Evolutionary conservation across 92 coral and sea anemone species (phyloP), one percentile per base, ranked within the genome.

Genomic region (Galaxea fascicularis): DNA sequence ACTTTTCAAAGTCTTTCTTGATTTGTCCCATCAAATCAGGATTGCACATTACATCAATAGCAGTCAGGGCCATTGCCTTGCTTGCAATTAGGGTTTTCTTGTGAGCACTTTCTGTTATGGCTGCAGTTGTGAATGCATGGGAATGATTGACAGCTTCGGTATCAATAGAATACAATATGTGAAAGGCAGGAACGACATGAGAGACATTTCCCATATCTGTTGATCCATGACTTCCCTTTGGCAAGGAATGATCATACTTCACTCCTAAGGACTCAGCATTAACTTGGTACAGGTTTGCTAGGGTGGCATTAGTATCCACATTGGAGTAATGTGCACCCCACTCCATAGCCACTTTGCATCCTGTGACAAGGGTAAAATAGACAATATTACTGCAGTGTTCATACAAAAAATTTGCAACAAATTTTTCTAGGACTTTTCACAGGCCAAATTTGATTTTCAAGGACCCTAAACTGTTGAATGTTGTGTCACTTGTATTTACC

Each of bases 171-270:
- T 91, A 93, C 24, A 88, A 3, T 9, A 89, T 82, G 14, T 93
- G 97, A 14, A 83, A 88, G 9, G 94, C 85, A n/a, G 97, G 93
- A 8, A 91, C 64, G 8, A 82, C 54, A 15, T 93, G 77, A 6
- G 94, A 93, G 18, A 93, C 93, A 85, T 93, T 93, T 3, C 94
- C 97, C 97, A 93, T 93, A 44, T 93, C 97, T 60, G 97, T 93
- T 21, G 97, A 91, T 41, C 92, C 94, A 5, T 17, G n/a, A 56
- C 30, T 76, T 65, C 16, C 72, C 41, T 76, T 74, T n/a, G 47
- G 69, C 6, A 10, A 59, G 41, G 16, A 16, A 1, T 90, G 83
- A 26, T 45, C 65, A 49, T 71, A 81, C 39, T 78, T 57, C 30
- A 93, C 75, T 35, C 97, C 97, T 8, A 88, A 57, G 14, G 85